These are phyloP conservation scores for Melanotaenia pygmaea DNA, from an alignment of 2,797 vertebrate genomes.

Conservation along the genomic window DNA sequence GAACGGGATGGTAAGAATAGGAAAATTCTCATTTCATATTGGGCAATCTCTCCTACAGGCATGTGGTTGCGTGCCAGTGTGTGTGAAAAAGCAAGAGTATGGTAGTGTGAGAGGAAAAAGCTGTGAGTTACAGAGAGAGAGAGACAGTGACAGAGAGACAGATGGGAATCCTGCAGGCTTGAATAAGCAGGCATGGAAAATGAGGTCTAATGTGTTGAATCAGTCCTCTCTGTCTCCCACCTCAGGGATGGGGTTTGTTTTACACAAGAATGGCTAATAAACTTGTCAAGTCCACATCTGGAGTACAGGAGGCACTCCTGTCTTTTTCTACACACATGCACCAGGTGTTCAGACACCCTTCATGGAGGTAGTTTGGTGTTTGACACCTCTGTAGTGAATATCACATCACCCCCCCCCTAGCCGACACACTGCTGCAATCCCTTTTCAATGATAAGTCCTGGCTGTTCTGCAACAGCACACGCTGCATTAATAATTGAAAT, in stretches of 20 bases:
- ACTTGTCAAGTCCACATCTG: constrained; percentile 78
- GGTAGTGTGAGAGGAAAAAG: constrained; percentile 17
- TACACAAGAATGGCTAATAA: constrained; percentile 74
- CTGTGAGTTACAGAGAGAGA: constrained; percentile 2
- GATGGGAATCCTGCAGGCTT: constrained; percentile 78
- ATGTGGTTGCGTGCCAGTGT: constrained; percentile 33
- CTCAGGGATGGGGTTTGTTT: constrained; percentile 72
- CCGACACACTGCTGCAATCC: neutral
- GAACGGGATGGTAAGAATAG: neutral
- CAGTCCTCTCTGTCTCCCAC: constrained; percentile 58
- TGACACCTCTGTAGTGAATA: constrained; percentile 52
- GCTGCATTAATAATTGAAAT: constrained; percentile 5
- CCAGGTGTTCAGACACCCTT: constrained; percentile 61
- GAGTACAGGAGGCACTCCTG: constrained; percentile 58
- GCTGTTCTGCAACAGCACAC: constrained; percentile 18
- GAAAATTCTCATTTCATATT: neutral
- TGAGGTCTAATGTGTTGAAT: constrained; percentile 75
- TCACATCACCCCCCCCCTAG: constrained; percentile 7
- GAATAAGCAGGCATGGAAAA: constrained; percentile 76
- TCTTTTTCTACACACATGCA: constrained; percentile 26
- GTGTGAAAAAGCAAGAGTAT: constrained; percentile 45
- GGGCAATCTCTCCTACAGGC: constrained; percentile 15
- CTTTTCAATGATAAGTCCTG: neutral
- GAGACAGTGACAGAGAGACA: constrained; percentile 59
- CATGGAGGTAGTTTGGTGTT: constrained; percentile 54